Percentiles rank a stretch among this genome's conserved stretches.
Evolutionary conservation across 2,888 invertebrate genomes (phyloP).

Genomic region (Lampropteryx suffumata): DNA sequence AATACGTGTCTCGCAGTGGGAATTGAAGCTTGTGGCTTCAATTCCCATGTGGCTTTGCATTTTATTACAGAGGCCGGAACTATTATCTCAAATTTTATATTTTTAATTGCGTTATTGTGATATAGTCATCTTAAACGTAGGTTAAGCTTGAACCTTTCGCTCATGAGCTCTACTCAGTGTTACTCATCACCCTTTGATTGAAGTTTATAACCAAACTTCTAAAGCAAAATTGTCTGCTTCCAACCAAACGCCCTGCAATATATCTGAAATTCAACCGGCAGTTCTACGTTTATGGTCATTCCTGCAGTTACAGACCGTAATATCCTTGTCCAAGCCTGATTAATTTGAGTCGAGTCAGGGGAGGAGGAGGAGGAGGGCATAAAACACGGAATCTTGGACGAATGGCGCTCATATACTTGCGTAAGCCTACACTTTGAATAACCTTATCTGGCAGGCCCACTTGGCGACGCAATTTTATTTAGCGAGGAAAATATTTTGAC

Average conservation of each 20-base stretch:
- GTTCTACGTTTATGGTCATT: conserved; percentile 21
- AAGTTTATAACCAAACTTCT: too few species aligned
- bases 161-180: too few species aligned
- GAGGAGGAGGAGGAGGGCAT: conserved; percentile 3
- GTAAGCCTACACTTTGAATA: conserved; percentile 26
- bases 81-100: too few species aligned
- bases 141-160: too few species aligned
- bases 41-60: too few species aligned
- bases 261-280: conserved; percentile 16
- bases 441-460: conserved; percentile 21
- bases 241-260: neutral
- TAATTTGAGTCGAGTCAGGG: conserved; percentile 13
- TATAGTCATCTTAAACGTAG: too few species aligned
- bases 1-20: too few species aligned
- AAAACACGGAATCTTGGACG: conserved; percentile 20
- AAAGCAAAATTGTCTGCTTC: neutral
- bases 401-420: conserved; percentile 18
- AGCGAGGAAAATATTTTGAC: conserved; percentile 5
- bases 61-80: too few species aligned
- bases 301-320: conserved; percentile 20
- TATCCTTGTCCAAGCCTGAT: conserved; percentile 21
- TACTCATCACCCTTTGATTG: too few species aligned
- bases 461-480: conserved; percentile 17
- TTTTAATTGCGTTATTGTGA: too few species aligned
- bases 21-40: too few species aligned